A percentile compares a stretch with the other conserved stretches of the same genome.
These are phyloP conservation scores for Galendromus occidentalis DNA, from an alignment of 1,140 invertebrate species.

Conservation along the genomic window DNA sequence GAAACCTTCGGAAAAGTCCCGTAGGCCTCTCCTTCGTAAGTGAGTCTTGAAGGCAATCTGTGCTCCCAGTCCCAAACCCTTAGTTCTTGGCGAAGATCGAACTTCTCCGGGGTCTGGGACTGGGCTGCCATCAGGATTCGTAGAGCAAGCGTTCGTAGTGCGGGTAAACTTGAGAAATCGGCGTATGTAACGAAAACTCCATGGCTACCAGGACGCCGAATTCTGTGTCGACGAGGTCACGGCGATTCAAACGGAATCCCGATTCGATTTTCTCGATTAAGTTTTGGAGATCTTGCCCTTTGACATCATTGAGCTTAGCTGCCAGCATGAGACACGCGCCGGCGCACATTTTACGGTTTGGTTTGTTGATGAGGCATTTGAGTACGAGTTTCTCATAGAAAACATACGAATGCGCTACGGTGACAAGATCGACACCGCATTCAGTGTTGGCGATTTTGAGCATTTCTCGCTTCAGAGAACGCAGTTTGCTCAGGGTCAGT, in stretches of 20 bases:
- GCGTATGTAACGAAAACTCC: constrained; percentile 79
- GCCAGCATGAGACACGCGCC: constrained; percentile 79
- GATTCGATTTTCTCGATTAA: constrained; percentile 55
- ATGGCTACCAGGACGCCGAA: constrained; percentile 82
- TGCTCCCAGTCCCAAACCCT: not conserved
- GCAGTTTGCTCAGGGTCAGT: constrained; percentile 82
- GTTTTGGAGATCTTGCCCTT: constrained; percentile 27
- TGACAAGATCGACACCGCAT: constrained; percentile 61
- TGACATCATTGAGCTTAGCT: constrained; percentile 89
- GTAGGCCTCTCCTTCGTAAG: no score
- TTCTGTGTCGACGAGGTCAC: constrained; percentile 71
- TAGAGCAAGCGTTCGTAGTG: constrained; percentile 81
- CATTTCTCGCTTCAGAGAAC: constrained; percentile 88
- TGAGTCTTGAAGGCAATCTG: no score
- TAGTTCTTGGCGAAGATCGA: constrained; percentile 6
- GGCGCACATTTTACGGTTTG: constrained; percentile 81
- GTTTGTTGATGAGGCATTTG: constrained; percentile 70
- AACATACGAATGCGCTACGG: constrained; percentile 84
- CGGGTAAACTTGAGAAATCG: constrained; percentile 71
- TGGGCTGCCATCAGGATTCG: constrained; percentile 34
- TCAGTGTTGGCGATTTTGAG: constrained; percentile 54
- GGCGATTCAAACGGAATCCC: constrained; percentile 68
- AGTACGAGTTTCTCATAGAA: constrained; percentile 93
- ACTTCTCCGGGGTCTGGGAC: not conserved
- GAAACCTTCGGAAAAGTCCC: no score